These are phyloP conservation scores for Macquaria australasica DNA, from an alignment of 2,113 vertebrate species.

Conservation along the genomic window DNA sequence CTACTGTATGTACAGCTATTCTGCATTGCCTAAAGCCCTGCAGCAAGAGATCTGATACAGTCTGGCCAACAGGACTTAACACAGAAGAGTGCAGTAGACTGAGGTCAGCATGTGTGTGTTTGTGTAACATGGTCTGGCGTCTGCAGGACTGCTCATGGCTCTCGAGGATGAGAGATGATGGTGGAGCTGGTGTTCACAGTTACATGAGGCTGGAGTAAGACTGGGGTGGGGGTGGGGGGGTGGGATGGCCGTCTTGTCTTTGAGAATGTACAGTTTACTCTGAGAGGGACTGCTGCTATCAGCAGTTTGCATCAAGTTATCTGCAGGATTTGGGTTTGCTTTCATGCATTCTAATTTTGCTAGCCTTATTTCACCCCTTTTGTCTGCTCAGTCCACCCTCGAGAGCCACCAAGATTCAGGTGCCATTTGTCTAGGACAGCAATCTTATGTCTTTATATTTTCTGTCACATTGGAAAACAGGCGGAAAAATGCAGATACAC, in stretches of 20 bases:
- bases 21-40: conserved; percentile 31
- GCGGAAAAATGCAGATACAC: conserved; percentile 34
- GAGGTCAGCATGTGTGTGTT: conserved; percentile 27
- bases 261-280: conserved; percentile 31
- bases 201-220: conserved; percentile 10
- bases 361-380: conserved; percentile 20
- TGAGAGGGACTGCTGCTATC: conserved; percentile 58
- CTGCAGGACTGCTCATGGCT: conserved; percentile 32
- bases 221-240: neutral
- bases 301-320: conserved; percentile 61
- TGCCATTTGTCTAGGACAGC: conserved; percentile 11
- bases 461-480: conserved; percentile 32
- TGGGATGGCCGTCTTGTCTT: conserved; percentile 29
- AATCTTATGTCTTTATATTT: conserved; percentile 33
- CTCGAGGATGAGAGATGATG: neutral
- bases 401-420: conserved; percentile 17
- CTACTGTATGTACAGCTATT: conserved; percentile 6
- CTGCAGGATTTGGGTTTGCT: conserved; percentile 47
- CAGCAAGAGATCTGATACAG: conserved; percentile 45
- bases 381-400: conserved; percentile 4
- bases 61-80: conserved; percentile 36
- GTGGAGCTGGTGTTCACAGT: conserved; percentile 10
- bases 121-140: conserved; percentile 45
- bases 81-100: conserved; percentile 8
- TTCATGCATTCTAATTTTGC: conserved; percentile 61